Percentiles rank a stretch among this genome's conserved stretches.
These are phyloP conservation scores for Thunnus maccoyii DNA, from an alignment of 2,113 vertebrate genomes.

Conservation along the genomic window DNA sequence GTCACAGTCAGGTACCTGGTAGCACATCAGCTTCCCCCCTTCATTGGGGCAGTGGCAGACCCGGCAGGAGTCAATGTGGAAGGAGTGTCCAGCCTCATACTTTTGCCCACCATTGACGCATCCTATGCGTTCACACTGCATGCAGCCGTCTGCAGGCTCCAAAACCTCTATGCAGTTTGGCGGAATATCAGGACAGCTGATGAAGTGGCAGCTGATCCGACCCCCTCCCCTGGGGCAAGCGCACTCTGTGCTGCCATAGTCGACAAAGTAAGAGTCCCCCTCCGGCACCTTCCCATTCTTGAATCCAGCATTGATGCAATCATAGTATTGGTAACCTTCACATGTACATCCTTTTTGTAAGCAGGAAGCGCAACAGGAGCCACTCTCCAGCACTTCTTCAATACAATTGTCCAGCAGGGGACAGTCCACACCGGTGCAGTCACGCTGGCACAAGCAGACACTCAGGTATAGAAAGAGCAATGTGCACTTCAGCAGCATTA, in stretches of 20 bases:
- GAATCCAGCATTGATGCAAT: conserved; percentile 93
- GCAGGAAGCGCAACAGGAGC: conserved; percentile 90
- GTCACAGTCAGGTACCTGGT: conserved; percentile 89
- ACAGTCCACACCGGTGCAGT: conserved; percentile 90
- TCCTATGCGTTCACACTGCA: conserved; percentile 91
- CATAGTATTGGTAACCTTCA: conserved; percentile 97
- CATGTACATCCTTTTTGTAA: conserved; percentile 91
- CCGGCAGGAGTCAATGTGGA: conserved; percentile 89
- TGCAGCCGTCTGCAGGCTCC: conserved; percentile 89
- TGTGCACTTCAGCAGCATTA: conserved; percentile 41
- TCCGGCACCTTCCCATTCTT: conserved; percentile 91
- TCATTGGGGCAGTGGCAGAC: conserved; percentile 93
- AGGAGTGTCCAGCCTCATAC: conserved; percentile 91
- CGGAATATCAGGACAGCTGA: conserved; percentile 93
- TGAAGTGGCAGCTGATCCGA: conserved; percentile 95
- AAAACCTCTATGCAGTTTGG: conserved; percentile 91
- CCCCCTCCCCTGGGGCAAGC: conserved; percentile 92
- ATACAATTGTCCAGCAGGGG: conserved; percentile 90
- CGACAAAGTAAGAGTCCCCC: conserved; percentile 95
- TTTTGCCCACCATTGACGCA: conserved; percentile 88
- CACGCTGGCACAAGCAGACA: conserved; percentile 72
- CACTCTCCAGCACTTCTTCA: conserved; percentile 88
- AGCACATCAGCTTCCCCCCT: conserved; percentile 93
- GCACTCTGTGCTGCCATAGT: conserved; percentile 97
- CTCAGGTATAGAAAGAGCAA: conserved; percentile 75